phyloP scores from a whole-genome alignment of 2,888 invertebrate species.

The Eupithecia exiguata region DNA sequence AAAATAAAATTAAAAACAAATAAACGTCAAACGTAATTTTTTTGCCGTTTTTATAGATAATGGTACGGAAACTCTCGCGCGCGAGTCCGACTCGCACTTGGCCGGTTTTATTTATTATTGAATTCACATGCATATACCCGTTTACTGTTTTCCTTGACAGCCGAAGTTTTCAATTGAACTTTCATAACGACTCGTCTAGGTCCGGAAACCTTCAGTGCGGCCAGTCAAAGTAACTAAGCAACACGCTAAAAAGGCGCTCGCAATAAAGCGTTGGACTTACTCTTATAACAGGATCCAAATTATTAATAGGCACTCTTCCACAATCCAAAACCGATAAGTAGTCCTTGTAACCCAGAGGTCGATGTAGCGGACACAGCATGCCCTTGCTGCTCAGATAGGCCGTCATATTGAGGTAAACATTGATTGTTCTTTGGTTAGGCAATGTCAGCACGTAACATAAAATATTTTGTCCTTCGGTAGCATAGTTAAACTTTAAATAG shows the following conservation, averaged over 20 bases:
- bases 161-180: too few species aligned
- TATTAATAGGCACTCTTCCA: slow-evolving; percentile 77
- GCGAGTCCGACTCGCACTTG: too few species aligned
- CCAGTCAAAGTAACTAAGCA: background rate
- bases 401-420: slow-evolving; percentile 62
- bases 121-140: too few species aligned
- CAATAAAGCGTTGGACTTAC: slow-evolving; percentile 50
- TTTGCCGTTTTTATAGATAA: too few species aligned
- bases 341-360: slow-evolving; percentile 51
- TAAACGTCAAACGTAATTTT: too few species aligned
- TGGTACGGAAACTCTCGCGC: too few species aligned
- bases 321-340: slow-evolving; percentile 71
- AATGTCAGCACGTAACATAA: slow-evolving; percentile 71
- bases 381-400: slow-evolving; percentile 63
- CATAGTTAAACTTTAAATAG: slow-evolving; percentile 64
- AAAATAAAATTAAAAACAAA: too few species aligned
- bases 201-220: background rate
- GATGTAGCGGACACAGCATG: slow-evolving; percentile 65
- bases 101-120: too few species aligned
- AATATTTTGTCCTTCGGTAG: slow-evolving; percentile 60
- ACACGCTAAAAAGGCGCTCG: background rate
- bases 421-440: slow-evolving; percentile 68
- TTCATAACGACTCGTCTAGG: too few species aligned
- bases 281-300: slow-evolving; percentile 77
- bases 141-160: too few species aligned